phyloP scores from a whole-genome alignment of 2,797 vertebrate species.

The Enteromius trimaculatus region DNA sequence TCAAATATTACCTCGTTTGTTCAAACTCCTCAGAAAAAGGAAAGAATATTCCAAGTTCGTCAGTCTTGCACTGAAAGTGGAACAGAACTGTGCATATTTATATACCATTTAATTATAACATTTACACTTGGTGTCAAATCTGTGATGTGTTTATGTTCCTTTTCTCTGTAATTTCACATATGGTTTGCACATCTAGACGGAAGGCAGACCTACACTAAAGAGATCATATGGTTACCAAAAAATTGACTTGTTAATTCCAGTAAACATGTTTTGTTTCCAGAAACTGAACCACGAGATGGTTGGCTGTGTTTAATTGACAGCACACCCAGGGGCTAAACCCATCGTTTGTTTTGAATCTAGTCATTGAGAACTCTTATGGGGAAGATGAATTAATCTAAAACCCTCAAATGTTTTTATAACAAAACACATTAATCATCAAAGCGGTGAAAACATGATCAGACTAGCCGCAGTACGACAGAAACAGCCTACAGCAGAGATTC shows the following conservation, averaged over 20 bases:
- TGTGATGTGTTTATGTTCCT: constrained; percentile 4
- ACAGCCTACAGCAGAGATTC: not conserved
- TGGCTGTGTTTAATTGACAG: not conserved
- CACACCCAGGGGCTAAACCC: not conserved
- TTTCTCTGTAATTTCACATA: constrained; percentile 14
- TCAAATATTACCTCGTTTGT: not conserved
- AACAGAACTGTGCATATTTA: not conserved
- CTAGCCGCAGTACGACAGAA: not conserved
- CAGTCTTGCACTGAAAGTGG: not conserved
- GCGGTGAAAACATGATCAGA: constrained; percentile 9
- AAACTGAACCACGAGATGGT: not conserved
- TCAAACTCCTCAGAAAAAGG: not conserved
- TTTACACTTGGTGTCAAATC: not conserved
- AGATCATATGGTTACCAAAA: not conserved
- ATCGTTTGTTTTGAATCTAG: not conserved
- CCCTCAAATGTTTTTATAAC: not conserved
- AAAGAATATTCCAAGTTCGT: not conserved
- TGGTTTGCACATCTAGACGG: not conserved
- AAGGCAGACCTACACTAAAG: not conserved
- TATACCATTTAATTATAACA: not conserved
- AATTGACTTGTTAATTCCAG: not conserved
- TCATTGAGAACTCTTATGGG: not conserved
- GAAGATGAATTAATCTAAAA: not conserved
- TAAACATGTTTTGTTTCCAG: constrained; percentile 38
- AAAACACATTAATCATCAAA: not conserved